Base-by-base conservation (phyloP, 2,888 invertebrate genomes). In the Sthenelais limicola region DNA sequence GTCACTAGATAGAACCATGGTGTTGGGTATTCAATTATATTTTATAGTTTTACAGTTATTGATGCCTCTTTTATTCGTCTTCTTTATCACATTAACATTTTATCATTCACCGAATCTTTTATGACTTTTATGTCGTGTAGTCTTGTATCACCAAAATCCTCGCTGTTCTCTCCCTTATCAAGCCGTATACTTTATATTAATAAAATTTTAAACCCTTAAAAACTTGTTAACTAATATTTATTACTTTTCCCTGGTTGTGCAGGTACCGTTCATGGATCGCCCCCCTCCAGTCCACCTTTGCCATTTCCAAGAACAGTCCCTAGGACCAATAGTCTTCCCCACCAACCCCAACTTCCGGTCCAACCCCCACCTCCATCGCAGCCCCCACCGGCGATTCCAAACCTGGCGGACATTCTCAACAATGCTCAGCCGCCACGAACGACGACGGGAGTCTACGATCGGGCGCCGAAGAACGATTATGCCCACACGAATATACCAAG, bases 281-380 rank as follows among this genome's bases (percentile, higher is more conserved):
- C 68, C 7, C 48, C 74, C 15, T n/a, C 30, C 49, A 71, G 74
- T 38, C 74, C 72, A n/a, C 70, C 69, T 3, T 28, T 58, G 47
- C 35, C 74, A 1, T 79, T 79, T 68, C 79, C 79, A 3, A 70
- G 79, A 26, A 79, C 79, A 0, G 79, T 79, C 32, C 79, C 79
- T 18, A 67, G 76, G 21, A 77, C 74, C 24, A 71, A 51, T 69
- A 74, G 76, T 70, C 71, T 77, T 30, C 76, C 78, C 26, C 74
- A 52, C 12, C 26, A 21, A 18, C 56, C 52, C n/a, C 70, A 51
- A 35, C 52, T 52, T 26, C 38, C 54, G 38, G 51, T 35, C 52
- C 52, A 52, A 47, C 52, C 51, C 24, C 68, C 51, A 21, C 49
- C 48, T 32, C 33, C 68, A 21, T 21, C 33, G 3, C 68, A 68